phyloP scores from a whole-genome alignment of 35 echinoderm and acorn worm genomes.

The Acanthaster planci region DNA sequence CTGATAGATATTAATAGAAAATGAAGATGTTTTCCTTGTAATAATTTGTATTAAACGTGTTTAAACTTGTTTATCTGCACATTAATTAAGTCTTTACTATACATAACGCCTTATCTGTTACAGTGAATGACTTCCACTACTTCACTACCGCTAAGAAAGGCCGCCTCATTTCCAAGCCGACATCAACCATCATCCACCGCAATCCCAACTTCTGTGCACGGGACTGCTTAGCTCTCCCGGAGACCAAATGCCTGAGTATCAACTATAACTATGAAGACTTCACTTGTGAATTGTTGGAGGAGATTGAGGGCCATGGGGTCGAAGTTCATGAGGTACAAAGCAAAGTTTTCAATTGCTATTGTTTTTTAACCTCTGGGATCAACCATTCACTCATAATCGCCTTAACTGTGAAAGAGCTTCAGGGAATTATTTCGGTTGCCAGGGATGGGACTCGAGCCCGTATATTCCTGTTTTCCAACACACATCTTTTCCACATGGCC shows the following conservation, averaged over 20 bases:
- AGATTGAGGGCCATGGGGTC: conserved; percentile 26
- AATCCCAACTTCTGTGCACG: not conserved
- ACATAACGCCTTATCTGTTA: not conserved
- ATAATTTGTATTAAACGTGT: no score
- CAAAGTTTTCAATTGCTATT: not conserved
- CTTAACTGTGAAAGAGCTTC: no score
- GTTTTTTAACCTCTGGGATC: no score
- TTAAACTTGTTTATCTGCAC: no score
- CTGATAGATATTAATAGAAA: no score
- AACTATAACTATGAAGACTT: conserved; percentile 20
- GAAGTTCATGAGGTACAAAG: not conserved
- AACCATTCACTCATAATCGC: no score
- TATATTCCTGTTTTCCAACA: no score
- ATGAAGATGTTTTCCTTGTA: no score
- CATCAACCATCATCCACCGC: not conserved
- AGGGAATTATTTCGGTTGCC: no score
- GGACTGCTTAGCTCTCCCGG: conserved; percentile 3
- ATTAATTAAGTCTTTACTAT: no score
- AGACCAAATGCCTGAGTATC: conserved; percentile 5
- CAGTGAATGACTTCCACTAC: conserved; percentile 12
- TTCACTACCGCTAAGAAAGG: conserved; percentile 17
- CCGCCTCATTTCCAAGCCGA: conserved; percentile 9
- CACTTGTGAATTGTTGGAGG: conserved; percentile 11
- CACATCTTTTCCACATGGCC: no score
- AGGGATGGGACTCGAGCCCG: no score